Evolutionary conservation across 2,113 vertebrate species (phyloP).

Genomic region (Eidolon helvum): DNA sequence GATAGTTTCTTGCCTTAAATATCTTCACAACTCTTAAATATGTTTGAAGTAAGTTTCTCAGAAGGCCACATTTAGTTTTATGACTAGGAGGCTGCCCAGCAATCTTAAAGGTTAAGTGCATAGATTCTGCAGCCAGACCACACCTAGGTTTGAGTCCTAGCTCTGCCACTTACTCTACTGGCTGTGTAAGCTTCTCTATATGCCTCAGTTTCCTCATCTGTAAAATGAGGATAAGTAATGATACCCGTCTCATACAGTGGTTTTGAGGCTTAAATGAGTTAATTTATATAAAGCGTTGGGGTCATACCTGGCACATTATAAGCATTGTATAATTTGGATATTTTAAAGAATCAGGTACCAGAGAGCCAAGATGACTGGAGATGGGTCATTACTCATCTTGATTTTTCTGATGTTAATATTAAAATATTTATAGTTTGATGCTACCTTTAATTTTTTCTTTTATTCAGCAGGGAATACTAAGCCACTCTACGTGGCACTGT

Average conservation of each 20-base stretch:
- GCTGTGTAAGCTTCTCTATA: not conserved
- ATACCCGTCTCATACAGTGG: not conserved
- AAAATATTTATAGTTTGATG: slow-evolving; percentile 28
- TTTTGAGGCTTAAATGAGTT: not conserved
- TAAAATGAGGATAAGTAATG: not conserved
- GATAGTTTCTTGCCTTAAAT: not conserved
- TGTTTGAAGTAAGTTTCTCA: not conserved
- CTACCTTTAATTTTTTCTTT: not conserved
- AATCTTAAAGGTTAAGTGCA: not conserved
- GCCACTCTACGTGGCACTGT: not conserved
- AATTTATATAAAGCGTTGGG: slow-evolving; percentile 9
- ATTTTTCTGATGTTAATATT: slow-evolving; percentile 19
- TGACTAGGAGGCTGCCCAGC: not conserved
- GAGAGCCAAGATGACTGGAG: not conserved
- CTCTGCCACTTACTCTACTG: not conserved
- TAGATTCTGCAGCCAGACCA: not conserved
- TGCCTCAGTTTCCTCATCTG: not conserved
- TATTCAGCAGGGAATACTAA: slow-evolving; percentile 9
- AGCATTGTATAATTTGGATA: not conserved
- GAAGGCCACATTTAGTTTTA: not conserved
- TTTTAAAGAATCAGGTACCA: not conserved
- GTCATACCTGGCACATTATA: not conserved
- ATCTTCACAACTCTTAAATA: not conserved
- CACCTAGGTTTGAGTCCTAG: not conserved
- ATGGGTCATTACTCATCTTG: slow-evolving; percentile 5